Conservation (phyloP, 2,888 invertebrate genomes). For the Eledona agricola region DNA sequence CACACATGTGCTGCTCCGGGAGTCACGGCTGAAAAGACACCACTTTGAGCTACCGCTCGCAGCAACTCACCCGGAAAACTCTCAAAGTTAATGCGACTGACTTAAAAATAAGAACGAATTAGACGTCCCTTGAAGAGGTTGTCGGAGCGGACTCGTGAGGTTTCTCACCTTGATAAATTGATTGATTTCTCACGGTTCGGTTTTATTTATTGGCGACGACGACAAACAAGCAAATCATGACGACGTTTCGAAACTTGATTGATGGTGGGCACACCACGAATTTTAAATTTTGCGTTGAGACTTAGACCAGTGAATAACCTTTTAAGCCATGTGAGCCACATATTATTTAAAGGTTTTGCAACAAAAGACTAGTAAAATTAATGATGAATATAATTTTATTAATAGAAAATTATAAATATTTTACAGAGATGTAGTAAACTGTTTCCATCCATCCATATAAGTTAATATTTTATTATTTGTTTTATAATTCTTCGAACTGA, state of each 20-base stretch:
- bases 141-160: slow-evolving; percentile 1
- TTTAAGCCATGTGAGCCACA: too few species aligned
- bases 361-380: too few species aligned
- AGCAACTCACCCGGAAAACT: slow-evolving; percentile 49
- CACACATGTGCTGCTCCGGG: slow-evolving; percentile 42
- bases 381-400: too few species aligned
- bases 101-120: slow-evolving; percentile 35
- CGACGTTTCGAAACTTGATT: slow-evolving; percentile 21
- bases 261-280: slow-evolving; percentile 21
- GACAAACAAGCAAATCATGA: slow-evolving; percentile 22
- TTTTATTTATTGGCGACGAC: slow-evolving; percentile 19
- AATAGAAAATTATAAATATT: too few species aligned
- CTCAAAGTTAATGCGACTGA: slow-evolving; percentile 46
- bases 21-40: slow-evolving; percentile 47
- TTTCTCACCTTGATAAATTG: slow-evolving; percentile 26
- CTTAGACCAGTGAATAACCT: too few species aligned
- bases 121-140: slow-evolving; percentile 9
- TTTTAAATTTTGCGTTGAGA: slow-evolving; percentile 26
- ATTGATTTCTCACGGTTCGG: slow-evolving; percentile 16
- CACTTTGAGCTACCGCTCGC: slow-evolving; percentile 48
- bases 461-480: too few species aligned
- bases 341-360: too few species aligned
- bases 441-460: too few species aligned
- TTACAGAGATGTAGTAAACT: too few species aligned
- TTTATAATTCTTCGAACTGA: too few species aligned